These are phyloP conservation scores for Champsocephalus gunnari DNA, from an alignment of 2,797 vertebrate genomes.

Conservation along the genomic window DNA sequence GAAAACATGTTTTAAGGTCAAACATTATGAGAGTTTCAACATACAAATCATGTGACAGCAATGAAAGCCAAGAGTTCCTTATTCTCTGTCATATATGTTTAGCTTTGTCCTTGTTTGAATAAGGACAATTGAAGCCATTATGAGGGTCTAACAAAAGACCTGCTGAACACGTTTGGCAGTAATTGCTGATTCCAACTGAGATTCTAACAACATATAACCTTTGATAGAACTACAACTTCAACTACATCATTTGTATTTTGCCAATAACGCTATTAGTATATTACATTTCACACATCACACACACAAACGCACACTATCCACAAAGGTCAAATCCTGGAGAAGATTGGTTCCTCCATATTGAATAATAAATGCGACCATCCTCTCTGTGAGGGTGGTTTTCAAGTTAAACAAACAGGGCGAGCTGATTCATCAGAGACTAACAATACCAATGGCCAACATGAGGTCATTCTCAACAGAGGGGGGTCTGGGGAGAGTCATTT, in stretches of 20 bases:
- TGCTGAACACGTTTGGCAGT: too few species aligned
- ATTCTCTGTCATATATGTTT: neutral
- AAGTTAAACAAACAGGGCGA: constrained; percentile 46
- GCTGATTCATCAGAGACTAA: constrained; percentile 35
- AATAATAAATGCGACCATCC: constrained; percentile 49
- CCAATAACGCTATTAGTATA: neutral
- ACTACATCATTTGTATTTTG: neutral
- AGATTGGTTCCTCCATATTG: constrained; percentile 51
- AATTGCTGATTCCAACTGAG: too few species aligned
- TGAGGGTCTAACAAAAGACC: neutral
- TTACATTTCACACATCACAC: neutral
- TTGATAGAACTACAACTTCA: neutral
- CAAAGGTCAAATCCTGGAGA: constrained; percentile 41
- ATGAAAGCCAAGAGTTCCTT: neutral
- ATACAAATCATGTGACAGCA: neutral
- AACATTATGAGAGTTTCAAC: neutral
- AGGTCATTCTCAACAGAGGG: constrained; percentile 16
- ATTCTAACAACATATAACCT: neutral
- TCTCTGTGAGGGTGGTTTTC: constrained; percentile 6
- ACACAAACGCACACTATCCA: neutral
- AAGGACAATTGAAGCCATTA: neutral
- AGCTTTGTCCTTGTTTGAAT: neutral
- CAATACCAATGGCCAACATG: constrained; percentile 18
- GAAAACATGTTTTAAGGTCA: neutral
- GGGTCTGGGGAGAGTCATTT: neutral